A percentile compares a stretch with the other conserved stretches of the same genome.
These are phyloP conservation scores for Barnardius zonarius DNA, from an alignment of 2,113 vertebrate genomes.

Conservation along the genomic window DNA sequence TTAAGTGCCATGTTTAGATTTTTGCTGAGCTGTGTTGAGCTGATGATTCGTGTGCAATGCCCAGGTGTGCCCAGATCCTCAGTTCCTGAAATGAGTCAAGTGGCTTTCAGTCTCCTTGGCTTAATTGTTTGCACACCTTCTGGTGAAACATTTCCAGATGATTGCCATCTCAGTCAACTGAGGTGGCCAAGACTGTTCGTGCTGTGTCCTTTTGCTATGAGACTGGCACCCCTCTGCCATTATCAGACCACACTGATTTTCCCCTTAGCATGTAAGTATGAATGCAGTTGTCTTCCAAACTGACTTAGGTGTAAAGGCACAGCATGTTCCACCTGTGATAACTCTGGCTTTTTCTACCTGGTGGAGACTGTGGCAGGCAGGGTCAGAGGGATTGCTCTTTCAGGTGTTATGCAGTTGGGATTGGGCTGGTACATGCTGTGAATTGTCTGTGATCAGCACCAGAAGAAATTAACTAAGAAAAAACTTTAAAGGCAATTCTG, in stretches of 20 bases:
- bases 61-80: not conserved
- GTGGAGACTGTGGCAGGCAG: not conserved
- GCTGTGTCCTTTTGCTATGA: not conserved
- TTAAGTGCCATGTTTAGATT: not conserved
- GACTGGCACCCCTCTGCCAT: not conserved
- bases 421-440: not conserved
- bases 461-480: not conserved
- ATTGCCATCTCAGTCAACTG: not conserved
- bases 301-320: not conserved
- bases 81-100: not conserved
- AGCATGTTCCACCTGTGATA: not conserved
- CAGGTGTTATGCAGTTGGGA: not conserved
- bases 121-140: not conserved
- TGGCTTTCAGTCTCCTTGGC: not conserved
- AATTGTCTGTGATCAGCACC: not conserved
- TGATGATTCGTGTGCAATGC: not conserved
- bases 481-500: not conserved
- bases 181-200: not conserved
- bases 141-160: not conserved
- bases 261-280: not conserved
- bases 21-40: not conserved
- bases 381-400: not conserved
- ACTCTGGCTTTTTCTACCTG: rapidly evolving
- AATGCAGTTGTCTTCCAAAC: not conserved
- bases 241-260: not conserved